phyloP scores from a whole-genome alignment of 2,888 invertebrate genomes.

The Phymatocera aterrima region DNA sequence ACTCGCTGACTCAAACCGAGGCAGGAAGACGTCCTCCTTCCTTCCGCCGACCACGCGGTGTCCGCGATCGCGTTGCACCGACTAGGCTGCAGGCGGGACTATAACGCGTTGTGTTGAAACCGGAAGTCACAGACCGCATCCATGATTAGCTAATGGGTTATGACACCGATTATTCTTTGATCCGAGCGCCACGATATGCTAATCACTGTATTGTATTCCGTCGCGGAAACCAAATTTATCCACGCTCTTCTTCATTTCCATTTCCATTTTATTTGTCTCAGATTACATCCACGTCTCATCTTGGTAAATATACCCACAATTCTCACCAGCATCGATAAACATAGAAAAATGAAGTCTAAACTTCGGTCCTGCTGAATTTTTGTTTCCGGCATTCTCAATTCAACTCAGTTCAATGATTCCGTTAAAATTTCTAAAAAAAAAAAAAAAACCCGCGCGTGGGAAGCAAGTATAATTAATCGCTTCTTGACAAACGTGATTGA shows the following conservation, averaged over 20 bases:
- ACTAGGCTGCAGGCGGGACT: slow-evolving; percentile 39
- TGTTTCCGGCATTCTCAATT: not conserved
- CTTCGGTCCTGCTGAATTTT: too few species aligned
- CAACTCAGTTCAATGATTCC: not conserved
- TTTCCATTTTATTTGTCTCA: slow-evolving; percentile 53
- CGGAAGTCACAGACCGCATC: slow-evolving; percentile 31
- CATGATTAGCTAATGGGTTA: slow-evolving; percentile 31
- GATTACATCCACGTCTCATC: not conserved
- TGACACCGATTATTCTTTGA: slow-evolving; percentile 4
- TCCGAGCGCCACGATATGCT: slow-evolving; percentile 5
- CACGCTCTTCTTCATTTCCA: slow-evolving; percentile 46
- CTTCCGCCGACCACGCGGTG: slow-evolving; percentile 37
- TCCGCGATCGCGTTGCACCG: slow-evolving; percentile 34
- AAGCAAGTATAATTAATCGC: not conserved
- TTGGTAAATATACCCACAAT: not conserved
- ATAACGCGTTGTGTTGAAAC: slow-evolving; percentile 1
- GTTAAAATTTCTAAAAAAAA: not conserved
- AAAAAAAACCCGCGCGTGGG: not conserved
- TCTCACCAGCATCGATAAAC: not conserved
- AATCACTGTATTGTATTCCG: not conserved
- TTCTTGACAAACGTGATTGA: not conserved
- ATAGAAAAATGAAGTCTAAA: too few species aligned
- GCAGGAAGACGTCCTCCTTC: slow-evolving; percentile 35
- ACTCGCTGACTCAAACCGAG: not conserved
- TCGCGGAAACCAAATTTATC: not conserved